Evolutionary conservation across 2,888 invertebrate genomes (phyloP).

Genomic region (Priocnemis perturbator): DNA sequence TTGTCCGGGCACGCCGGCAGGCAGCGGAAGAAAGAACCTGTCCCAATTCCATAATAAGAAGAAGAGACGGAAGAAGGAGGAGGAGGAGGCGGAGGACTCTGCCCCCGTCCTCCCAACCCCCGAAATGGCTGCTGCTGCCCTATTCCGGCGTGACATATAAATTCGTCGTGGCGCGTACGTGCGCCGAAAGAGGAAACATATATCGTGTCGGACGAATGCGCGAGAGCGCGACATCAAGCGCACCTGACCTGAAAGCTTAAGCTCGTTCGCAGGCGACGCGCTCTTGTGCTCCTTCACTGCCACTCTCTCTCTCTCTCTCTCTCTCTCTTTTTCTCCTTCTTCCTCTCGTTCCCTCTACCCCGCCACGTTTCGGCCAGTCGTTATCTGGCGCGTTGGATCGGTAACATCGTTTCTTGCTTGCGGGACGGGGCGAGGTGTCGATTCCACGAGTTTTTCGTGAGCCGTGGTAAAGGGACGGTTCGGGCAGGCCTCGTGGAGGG

Average conservation of each 20-base stretch:
- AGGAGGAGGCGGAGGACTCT: conserved; percentile 34
- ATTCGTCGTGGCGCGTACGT: conserved; percentile 64
- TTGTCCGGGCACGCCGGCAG: conserved; percentile 10
- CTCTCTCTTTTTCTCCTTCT: conserved; percentile 32
- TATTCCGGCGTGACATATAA: conserved; percentile 64
- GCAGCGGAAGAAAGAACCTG: conserved; percentile 52
- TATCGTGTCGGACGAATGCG: conserved; percentile 60
- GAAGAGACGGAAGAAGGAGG: too few relatives aligned
- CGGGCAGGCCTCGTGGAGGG: neutral
- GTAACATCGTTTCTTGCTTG: conserved; percentile 48
- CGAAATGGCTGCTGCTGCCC: conserved; percentile 36
- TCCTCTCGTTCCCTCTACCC: conserved; percentile 29
- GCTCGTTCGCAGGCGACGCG: conserved; percentile 20
- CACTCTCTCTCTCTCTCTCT: conserved; percentile 26
- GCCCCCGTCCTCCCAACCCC: conserved; percentile 23
- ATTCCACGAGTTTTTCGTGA: conserved; percentile 44
- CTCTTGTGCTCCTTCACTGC: conserved; percentile 3
- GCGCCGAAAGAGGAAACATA: conserved; percentile 65
- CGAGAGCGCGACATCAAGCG: conserved; percentile 63
- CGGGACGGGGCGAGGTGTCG: conserved; percentile 48
- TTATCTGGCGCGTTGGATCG: conserved; percentile 41
- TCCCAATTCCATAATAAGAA: conserved; percentile 59
- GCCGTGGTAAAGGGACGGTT: conserved; percentile 4
- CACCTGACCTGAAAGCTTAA: conserved; percentile 71
- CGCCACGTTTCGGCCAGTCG: conserved; percentile 7